Percentiles rank a stretch among this genome's conserved stretches.
Conservation (phyloP, 2,888 invertebrate genomes). For the Pilophorus perplexus region DNA sequence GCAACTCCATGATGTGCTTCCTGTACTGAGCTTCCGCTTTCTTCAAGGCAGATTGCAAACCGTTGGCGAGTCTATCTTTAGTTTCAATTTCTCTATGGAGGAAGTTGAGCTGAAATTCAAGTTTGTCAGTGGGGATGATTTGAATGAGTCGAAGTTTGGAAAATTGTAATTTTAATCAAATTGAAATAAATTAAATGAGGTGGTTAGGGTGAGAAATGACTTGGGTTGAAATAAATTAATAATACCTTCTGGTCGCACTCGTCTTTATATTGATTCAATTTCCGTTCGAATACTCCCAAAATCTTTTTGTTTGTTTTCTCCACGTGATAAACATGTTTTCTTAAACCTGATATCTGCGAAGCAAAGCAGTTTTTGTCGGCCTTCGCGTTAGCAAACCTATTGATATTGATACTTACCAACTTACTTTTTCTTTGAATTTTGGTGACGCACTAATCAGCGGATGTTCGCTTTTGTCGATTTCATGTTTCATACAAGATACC, state of each 20-base stretch:
- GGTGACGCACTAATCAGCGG: neutral
- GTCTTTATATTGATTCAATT: constrained; percentile 14
- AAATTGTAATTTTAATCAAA: too few species aligned
- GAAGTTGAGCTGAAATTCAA: constrained; percentile 10
- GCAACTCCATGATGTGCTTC: constrained; percentile 18
- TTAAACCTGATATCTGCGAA: constrained; percentile 4
- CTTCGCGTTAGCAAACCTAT: neutral
- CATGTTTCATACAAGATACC: constrained; percentile 15
- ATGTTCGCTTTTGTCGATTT: neutral
- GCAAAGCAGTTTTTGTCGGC: neutral
- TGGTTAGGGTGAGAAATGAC: too few species aligned
- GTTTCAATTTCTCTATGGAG: neutral
- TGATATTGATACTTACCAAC: too few species aligned
- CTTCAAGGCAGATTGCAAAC: neutral
- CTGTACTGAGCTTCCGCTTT: constrained; percentile 5
- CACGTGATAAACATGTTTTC: constrained; percentile 21
- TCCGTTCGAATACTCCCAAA: constrained; percentile 9
- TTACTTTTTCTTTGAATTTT: constrained; percentile 24
- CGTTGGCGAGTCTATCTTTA: neutral
- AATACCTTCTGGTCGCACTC: constrained; percentile 19
- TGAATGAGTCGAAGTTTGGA: too few species aligned
- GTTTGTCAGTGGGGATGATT: too few species aligned
- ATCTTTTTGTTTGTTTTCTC: constrained; percentile 21
- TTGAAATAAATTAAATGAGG: too few species aligned
- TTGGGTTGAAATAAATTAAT: too few species aligned